These are phyloP conservation scores for Platynereis dumerilii DNA, from an alignment of 2,888 invertebrate genomes.

Conservation along the genomic window DNA sequence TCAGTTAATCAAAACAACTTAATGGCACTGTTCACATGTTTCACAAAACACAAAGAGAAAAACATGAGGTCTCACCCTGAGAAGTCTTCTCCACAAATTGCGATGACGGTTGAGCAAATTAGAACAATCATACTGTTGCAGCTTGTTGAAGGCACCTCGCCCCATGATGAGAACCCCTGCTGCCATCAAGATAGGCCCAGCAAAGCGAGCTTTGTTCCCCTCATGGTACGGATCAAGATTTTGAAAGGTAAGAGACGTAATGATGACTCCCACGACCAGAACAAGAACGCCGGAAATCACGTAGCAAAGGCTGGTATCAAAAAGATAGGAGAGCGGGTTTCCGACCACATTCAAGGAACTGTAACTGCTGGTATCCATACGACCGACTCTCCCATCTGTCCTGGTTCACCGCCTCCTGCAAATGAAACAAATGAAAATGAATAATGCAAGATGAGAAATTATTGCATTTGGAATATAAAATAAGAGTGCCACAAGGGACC, in stretches of 20 bases:
- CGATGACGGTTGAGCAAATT: no score
- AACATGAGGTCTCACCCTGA: no score
- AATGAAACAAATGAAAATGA: no score
- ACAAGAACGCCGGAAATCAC: conserved; percentile 47
- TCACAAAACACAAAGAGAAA: no score
- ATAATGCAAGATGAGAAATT: no score
- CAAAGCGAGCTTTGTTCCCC: conserved; percentile 47
- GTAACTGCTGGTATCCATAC: conserved; percentile 29
- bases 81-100: no score
- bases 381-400: conserved; percentile 11
- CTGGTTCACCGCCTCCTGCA: conserved; percentile 2
- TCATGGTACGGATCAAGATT: conserved; percentile 45
- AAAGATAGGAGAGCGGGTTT: conserved; percentile 46
- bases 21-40: no score
- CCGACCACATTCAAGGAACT: conserved; percentile 31
- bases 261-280: conserved; percentile 50
- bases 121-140: conserved; percentile 24
- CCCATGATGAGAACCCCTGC: conserved; percentile 49
- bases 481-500: no score
- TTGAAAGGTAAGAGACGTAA: conserved; percentile 50
- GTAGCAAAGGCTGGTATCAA: conserved; percentile 49
- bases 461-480: no score
- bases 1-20: no score
- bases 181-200: conserved; percentile 48
- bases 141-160: conserved; percentile 41